phyloP scores from a whole-genome alignment of 30 jellyfish, hydroid and myxozoan genomes.

The Cassiopea andromeda region DNA sequence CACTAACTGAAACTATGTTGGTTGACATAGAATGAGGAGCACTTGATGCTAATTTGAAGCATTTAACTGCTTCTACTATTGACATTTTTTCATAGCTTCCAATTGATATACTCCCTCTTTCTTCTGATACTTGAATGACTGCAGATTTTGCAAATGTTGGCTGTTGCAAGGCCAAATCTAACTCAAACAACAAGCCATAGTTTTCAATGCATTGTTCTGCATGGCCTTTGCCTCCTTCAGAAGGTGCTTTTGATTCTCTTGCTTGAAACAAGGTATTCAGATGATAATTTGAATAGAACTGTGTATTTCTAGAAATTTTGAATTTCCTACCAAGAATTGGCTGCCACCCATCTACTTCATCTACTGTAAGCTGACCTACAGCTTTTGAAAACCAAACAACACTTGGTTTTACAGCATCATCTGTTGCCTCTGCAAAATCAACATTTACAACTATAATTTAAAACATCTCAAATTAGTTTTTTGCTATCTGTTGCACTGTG shows the following conservation, averaged over 20 bases:
- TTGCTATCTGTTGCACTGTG: no score
- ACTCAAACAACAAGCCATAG: not conserved
- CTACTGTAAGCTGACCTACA: not conserved
- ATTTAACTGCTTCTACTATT: not conserved
- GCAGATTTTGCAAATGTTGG: not conserved
- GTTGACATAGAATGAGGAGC: not conserved
- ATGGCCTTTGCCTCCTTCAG: not conserved
- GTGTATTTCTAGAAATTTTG: constrained; percentile 19
- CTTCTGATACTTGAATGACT: not conserved
- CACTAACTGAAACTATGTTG: not conserved
- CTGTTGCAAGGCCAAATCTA: not conserved
- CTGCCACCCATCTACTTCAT: constrained; percentile 34
- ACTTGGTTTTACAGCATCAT: not conserved
- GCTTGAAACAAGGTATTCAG: constrained; percentile 52
- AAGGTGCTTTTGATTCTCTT: not conserved
- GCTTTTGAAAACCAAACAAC: constrained; percentile 4
- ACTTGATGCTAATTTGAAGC: not conserved
- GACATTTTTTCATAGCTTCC: not conserved
- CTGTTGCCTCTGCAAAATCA: not conserved
- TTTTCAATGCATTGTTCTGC: not conserved
- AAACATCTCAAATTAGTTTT: no score
- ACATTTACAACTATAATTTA: not conserved
- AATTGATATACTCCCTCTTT: not conserved
- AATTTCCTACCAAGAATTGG: constrained; percentile 50
- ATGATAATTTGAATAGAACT: constrained; percentile 37